Evolutionary conservation across 2,797 vertebrate species (phyloP), one percentile per base, ranked within the genome.

Genomic region (Pipistrellus nathusii): DNA sequence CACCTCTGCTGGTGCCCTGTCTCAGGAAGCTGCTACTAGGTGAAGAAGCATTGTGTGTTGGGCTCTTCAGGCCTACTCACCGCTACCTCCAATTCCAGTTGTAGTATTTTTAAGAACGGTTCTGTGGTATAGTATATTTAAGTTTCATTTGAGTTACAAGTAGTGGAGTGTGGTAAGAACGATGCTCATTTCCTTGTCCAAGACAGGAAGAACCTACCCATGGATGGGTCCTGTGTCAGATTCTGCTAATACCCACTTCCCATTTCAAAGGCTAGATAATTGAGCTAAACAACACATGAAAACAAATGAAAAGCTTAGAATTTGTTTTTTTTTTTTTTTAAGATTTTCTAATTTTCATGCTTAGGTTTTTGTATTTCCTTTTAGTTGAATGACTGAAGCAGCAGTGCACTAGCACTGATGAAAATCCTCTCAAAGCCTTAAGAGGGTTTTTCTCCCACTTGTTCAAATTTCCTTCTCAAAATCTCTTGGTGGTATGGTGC

Each of bases 331-430:
- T 96, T 85, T 83, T 68, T 77, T 92, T 48, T 17, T 88, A 41
- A 96, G 72, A 12, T 91, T 20, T 93, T 97, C 14, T 83, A 68
- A 46, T 81, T 96, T 69, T 38, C 27, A n/a, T 62, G 76, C 68
- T 90, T 83, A 23, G 14, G 76, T 53, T 90, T 83, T 20, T 78
- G 0, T 25, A n/a, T 9, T 55, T 23, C 17, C 78, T 69, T 94
- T 92, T 14, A 62, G 4, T 91, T 95, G 82, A 59, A 64, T 71
- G 84, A 27, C 95, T 92, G 30, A 97, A 96, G 76, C 41, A 69
- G 21, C n/a, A 76, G n/a, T 64, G 64, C 30, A 48, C n/a, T 30
- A 41, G 32, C 41, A 85, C 73, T 75, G 81, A 86, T 94, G 32
- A 95, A 75, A 85, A 51, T 93, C 46, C 82, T 88, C n/a, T 64